Conservation (phyloP, 2,113 vertebrate genomes). For the Brachypodius melanocephalos region DNA sequence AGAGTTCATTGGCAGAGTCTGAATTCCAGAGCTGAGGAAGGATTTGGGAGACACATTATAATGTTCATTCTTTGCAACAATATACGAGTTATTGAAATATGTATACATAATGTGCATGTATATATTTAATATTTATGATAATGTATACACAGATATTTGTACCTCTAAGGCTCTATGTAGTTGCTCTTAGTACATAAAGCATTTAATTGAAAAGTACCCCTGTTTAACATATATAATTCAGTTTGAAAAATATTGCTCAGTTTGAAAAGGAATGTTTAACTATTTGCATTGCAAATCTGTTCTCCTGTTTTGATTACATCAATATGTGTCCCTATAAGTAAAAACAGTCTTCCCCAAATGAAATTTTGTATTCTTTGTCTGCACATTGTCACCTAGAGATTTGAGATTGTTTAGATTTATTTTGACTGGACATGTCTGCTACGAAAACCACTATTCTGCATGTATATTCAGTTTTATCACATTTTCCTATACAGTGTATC, state of each 20-base stretch:
- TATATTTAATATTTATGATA: background rate
- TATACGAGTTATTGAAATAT: background rate
- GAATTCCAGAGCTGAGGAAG: background rate
- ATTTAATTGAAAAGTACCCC: background rate
- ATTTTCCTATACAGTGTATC: slow-evolving; percentile 1
- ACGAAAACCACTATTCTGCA: background rate
- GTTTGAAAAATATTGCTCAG: background rate
- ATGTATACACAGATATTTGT: background rate
- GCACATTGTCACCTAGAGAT: background rate
- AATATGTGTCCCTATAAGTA: background rate
- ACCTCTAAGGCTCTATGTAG: background rate
- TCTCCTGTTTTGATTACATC: background rate
- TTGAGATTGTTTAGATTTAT: background rate
- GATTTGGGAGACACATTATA: background rate
- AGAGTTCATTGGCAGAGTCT: background rate
- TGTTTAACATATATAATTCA: background rate
- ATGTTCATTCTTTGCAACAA: background rate
- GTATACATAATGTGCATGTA: background rate
- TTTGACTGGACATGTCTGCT: background rate
- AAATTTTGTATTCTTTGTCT: background rate
- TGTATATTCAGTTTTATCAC: background rate
- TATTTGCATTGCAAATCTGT: background rate
- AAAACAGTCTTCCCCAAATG: background rate
- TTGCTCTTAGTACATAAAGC: background rate
- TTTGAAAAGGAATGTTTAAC: background rate